Conservation (phyloP, 2,797 vertebrate genomes). For the Neoniphon sammara region DNA sequence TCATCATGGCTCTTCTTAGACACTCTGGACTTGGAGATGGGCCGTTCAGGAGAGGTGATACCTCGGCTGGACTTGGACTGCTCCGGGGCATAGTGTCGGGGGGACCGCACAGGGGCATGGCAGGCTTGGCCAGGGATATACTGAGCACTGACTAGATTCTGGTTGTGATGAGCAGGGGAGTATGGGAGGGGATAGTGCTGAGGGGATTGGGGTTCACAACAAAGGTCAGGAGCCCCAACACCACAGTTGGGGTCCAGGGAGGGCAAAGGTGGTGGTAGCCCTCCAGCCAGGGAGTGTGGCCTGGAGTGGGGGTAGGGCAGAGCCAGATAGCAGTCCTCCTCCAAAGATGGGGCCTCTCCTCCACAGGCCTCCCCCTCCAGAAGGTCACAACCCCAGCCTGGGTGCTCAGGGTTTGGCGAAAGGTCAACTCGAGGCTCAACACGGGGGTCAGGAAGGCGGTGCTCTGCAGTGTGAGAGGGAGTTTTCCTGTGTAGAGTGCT, state of each 20-base stretch:
- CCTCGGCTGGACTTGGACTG: slow-evolving; percentile 64
- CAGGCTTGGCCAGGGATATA: slow-evolving; percentile 82
- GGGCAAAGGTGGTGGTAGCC: slow-evolving; percentile 74
- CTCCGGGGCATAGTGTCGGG: slow-evolving; percentile 69
- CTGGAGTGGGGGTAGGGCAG: slow-evolving; percentile 75
- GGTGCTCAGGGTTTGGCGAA: slow-evolving; percentile 71
- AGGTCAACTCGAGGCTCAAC: slow-evolving; percentile 68
- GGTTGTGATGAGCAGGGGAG: slow-evolving; percentile 73
- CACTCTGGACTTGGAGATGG: slow-evolving; percentile 61
- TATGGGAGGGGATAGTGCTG: slow-evolving; percentile 71
- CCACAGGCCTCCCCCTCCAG: slow-evolving; percentile 67
- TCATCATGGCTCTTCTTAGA: slow-evolving; percentile 83
- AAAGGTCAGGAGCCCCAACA: slow-evolving; percentile 67
- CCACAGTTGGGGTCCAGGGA: slow-evolving; percentile 77
- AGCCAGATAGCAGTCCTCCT: slow-evolving; percentile 75
- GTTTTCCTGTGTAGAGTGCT: slow-evolving; percentile 80
- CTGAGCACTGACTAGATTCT: slow-evolving; percentile 83
- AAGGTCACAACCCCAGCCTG: slow-evolving; percentile 78
- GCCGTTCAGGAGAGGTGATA: slow-evolving; percentile 75
- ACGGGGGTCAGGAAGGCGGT: slow-evolving; percentile 61
- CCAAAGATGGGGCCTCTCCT: slow-evolving; percentile 73
- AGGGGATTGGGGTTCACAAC: slow-evolving; percentile 72
- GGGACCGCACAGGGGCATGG: slow-evolving; percentile 68
- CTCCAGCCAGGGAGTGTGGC: slow-evolving; percentile 70
- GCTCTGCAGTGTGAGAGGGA: slow-evolving; percentile 71